Conservation (phyloP, 92 coral and sea anemone genomes). For the Metridium senile region DNA sequence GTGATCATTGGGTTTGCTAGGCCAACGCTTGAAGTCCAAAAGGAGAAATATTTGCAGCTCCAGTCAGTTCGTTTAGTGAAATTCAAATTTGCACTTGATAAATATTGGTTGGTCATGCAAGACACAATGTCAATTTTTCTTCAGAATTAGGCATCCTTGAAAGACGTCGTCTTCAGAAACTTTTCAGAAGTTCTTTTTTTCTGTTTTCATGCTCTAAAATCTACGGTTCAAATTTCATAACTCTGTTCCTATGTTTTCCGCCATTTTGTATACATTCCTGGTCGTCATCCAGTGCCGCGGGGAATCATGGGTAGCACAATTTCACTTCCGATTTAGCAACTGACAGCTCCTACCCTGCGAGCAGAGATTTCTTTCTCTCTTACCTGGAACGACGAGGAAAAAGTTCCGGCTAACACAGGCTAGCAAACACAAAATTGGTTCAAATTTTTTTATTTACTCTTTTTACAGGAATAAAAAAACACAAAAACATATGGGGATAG, state of each 20-base stretch:
- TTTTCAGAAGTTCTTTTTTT: not conserved
- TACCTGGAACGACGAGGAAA: no score
- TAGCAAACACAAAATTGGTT: no score
- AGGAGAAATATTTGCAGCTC: not conserved
- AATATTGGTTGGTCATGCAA: constrained; percentile 7
- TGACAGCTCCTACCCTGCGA: no score
- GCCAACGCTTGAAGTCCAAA: no score
- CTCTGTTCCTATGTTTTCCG: constrained; percentile 42
- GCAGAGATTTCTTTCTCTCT: no score
- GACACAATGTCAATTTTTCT: not conserved
- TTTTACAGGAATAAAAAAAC: no score
- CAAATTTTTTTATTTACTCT: no score
- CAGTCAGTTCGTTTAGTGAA: not conserved
- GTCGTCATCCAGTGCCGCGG: constrained; percentile 56
- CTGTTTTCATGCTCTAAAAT: not conserved
- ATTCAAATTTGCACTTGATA: constrained; percentile 21
- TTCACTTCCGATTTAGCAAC: constrained; percentile 30
- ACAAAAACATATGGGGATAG: no score
- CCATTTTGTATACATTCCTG: constrained; percentile 74
- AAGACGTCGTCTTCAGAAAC: not conserved
- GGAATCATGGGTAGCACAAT: constrained; percentile 43
- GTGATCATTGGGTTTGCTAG: no score
- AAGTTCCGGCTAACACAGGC: no score
- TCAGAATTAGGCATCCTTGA: not conserved
- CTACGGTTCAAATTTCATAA: constrained; percentile 1